phyloP scores from a whole-genome alignment of 2,113 vertebrate genomes.

The Sceloporus tristichus region DNA sequence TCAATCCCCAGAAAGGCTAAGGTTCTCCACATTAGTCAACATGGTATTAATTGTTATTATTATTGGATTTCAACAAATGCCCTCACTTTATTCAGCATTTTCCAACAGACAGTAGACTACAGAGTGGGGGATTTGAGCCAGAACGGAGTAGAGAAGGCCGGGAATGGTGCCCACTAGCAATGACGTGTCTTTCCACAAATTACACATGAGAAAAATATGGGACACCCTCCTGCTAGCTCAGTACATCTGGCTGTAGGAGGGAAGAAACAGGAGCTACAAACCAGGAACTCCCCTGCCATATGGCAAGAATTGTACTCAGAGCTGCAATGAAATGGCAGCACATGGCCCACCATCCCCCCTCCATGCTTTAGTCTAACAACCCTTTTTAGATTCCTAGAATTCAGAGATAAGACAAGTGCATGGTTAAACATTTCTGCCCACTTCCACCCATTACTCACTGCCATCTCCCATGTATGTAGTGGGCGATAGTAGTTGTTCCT shows the following conservation, averaged over 20 bases:
- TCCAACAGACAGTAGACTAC: not conserved
- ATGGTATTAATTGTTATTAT: not conserved
- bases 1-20: too few species aligned
- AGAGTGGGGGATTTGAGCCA: not conserved
- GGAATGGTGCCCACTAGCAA: not conserved
- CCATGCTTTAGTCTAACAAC: not conserved
- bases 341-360: not conserved
- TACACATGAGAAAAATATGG: not conserved
- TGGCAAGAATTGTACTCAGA: not conserved
- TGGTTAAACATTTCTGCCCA: not conserved
- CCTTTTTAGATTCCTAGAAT: accelerated
- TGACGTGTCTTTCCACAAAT: slow-evolving; percentile 9
- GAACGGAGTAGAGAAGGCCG: not conserved
- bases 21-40: too few species aligned
- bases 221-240: not conserved
- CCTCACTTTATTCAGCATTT: not conserved
- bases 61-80: not conserved
- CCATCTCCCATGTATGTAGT: not conserved
- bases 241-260: slow-evolving; percentile 1
- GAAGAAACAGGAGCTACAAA: not conserved
- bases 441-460: slow-evolving; percentile 11
- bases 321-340: not conserved
- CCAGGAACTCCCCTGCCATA: slow-evolving; percentile 12
- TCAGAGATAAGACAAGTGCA: accelerated
- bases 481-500: not conserved